These are phyloP conservation scores for Arothron firmamentum DNA, from an alignment of 2,113 vertebrate species.

Conservation along the genomic window DNA sequence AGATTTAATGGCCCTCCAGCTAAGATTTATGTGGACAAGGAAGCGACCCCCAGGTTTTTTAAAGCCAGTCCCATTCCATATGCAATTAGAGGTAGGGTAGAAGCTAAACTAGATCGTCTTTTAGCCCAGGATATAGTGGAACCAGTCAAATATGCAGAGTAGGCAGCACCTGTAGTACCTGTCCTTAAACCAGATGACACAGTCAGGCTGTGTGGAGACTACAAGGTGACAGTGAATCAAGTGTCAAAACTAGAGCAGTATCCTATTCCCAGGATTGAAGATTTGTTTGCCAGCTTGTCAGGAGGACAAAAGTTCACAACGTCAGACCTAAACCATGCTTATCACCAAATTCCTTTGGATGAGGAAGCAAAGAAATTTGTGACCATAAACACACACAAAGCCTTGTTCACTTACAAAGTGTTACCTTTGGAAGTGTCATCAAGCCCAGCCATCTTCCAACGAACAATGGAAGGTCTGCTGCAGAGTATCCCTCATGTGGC, in stretches of 20 bases:
- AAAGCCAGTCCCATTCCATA: conserved; percentile 11
- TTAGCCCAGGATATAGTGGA: not conserved
- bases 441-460: not conserved
- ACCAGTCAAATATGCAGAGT: conserved; percentile 6
- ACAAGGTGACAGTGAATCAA: conserved; percentile 27
- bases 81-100: conserved; percentile 14
- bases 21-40: not conserved
- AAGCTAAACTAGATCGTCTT: conserved; percentile 10
- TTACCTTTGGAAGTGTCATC: not conserved
- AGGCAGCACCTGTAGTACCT: conserved; percentile 14
- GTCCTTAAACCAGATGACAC: conserved; percentile 11
- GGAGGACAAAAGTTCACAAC: conserved; percentile 23
- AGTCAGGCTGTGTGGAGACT: conserved; percentile 19
- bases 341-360: conserved; percentile 30
- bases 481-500: not conserved
- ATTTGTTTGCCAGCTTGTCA: conserved; percentile 4
- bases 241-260: conserved; percentile 29
- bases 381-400: conserved; percentile 23
- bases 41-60: conserved; percentile 12
- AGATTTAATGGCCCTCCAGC: not conserved
- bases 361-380: conserved; percentile 17
- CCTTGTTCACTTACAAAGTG: not conserved
- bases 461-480: not conserved
- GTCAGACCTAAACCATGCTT: conserved; percentile 20
- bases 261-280: conserved; percentile 24